Evolutionary conservation across 2,888 invertebrate genomes (phyloP).

Genomic region (Tupiocoris notatus): DNA sequence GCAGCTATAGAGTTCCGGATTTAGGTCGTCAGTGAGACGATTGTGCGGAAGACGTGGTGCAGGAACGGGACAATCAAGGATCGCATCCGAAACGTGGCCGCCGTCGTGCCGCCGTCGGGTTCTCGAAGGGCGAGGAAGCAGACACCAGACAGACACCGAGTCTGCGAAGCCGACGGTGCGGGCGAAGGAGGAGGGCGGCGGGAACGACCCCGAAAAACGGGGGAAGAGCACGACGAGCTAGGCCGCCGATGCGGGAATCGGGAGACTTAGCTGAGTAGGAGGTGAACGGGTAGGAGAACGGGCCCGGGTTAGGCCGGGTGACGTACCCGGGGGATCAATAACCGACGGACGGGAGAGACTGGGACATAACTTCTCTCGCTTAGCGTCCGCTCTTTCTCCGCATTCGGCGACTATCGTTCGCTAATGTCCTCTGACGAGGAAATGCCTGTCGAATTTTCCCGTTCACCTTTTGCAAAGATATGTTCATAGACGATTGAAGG

Average conservation of each 20-base stretch:
- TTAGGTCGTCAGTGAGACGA: too few relatives aligned
- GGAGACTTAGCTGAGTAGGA: neutral
- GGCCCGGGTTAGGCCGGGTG: constrained; percentile 18
- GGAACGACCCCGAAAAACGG: neutral
- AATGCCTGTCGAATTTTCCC: neutral
- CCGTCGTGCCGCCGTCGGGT: constrained; percentile 7
- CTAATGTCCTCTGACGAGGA: neutral
- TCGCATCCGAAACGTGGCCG: neutral
- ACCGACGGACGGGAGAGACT: constrained; percentile 15
- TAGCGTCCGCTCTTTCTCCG: constrained; percentile 10
- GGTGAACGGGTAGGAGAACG: neutral
- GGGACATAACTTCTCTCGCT: constrained; percentile 21
- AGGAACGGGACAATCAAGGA: too few relatives aligned
- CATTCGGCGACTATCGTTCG: constrained; percentile 8
- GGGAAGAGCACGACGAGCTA: neutral
- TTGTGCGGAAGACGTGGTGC: too few relatives aligned
- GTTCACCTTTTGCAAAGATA: too few relatives aligned
- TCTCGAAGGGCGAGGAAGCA: constrained; percentile 19
- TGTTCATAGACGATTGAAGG: too few relatives aligned
- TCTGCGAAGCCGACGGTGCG: constrained; percentile 3
- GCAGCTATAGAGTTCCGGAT: too few relatives aligned
- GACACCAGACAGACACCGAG: constrained; percentile 31
- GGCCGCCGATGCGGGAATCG: neutral
- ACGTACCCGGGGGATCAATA: constrained; percentile 28
- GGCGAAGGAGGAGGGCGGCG: neutral